Evolutionary conservation across 2,888 invertebrate genomes (phyloP).

Genomic region (Onthophagus sagittarius): DNA sequence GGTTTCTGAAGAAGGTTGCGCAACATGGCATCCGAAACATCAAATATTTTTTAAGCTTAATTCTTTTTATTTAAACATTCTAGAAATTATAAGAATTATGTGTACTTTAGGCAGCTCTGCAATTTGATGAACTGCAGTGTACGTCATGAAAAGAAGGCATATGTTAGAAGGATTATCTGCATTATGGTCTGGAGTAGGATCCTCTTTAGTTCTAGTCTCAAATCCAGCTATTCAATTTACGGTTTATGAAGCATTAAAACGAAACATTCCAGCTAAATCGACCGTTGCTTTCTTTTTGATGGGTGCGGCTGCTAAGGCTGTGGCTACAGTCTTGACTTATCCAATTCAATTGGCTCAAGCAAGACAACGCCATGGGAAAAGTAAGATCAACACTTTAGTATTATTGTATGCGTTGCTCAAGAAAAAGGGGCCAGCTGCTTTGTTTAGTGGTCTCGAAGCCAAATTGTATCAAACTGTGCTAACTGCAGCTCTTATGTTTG

Average conservation of each 20-base stretch:
- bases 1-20: too few species aligned
- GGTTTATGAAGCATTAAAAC: constrained; percentile 83
- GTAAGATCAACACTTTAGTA: constrained; percentile 55
- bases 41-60: too few species aligned
- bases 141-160: too few species aligned
- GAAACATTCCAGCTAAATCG: constrained; percentile 56
- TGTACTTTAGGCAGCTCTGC: too few species aligned
- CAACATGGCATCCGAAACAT: too few species aligned
- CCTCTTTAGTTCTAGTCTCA: constrained; percentile 79
- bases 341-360: constrained; percentile 85
- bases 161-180: constrained; percentile 72
- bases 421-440: constrained; percentile 61
- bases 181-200: constrained; percentile 80
- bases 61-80: too few species aligned
- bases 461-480: constrained; percentile 86
- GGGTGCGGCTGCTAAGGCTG: constrained; percentile 81
- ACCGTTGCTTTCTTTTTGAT: constrained; percentile 65
- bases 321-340: constrained; percentile 85
- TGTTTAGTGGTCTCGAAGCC: constrained; percentile 85
- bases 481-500: constrained; percentile 88
- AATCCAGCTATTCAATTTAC: constrained; percentile 93
- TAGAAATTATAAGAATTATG: too few species aligned
- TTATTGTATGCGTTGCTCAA: constrained; percentile 64
- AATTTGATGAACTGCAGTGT: too few species aligned
- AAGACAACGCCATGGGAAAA: constrained; percentile 57